These are phyloP conservation scores for Nomada flava DNA, from an alignment of 2,888 invertebrate genomes.

Conservation along the genomic window DNA sequence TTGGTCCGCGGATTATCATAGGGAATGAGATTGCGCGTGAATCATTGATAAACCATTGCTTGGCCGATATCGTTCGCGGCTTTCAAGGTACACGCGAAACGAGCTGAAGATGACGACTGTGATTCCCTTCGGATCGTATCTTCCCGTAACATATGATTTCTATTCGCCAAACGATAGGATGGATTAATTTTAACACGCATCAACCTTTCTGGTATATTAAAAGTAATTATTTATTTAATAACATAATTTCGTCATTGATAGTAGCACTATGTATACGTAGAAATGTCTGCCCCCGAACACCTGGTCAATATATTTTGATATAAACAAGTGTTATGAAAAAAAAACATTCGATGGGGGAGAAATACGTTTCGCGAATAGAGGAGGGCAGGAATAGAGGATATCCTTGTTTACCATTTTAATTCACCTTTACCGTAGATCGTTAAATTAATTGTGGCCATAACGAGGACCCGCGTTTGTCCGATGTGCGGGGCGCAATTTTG, in stretches of 20 bases:
- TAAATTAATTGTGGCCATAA: constrained; percentile 8
- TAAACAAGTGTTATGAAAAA: no score
- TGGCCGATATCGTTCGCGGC: constrained; percentile 65
- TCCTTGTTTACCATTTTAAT: constrained; percentile 21
- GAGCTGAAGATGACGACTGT: constrained; percentile 65
- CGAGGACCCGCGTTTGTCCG: constrained; percentile 12
- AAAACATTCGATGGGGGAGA: no score
- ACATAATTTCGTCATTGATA: no score
- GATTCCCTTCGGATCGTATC: constrained; percentile 71
- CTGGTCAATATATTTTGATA: no score
- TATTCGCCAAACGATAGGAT: neutral
- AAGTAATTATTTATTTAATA: no score
- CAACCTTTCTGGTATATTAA: no score
- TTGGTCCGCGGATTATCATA: constrained; percentile 80
- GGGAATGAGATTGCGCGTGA: constrained; percentile 81
- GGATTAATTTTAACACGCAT: no score
- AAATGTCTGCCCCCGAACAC: no score
- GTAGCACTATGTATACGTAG: no score
- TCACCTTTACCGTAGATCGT: constrained; percentile 3
- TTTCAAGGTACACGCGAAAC: constrained; percentile 52
- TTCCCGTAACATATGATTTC: neutral
- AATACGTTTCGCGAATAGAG: neutral
- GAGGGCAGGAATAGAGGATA: no score
- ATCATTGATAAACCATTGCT: constrained; percentile 77
- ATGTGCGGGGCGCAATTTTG: constrained; percentile 46